These are phyloP conservation scores for Stenolophus ochropezus DNA, from an alignment of 2,888 invertebrate genomes.

Conservation along the genomic window DNA sequence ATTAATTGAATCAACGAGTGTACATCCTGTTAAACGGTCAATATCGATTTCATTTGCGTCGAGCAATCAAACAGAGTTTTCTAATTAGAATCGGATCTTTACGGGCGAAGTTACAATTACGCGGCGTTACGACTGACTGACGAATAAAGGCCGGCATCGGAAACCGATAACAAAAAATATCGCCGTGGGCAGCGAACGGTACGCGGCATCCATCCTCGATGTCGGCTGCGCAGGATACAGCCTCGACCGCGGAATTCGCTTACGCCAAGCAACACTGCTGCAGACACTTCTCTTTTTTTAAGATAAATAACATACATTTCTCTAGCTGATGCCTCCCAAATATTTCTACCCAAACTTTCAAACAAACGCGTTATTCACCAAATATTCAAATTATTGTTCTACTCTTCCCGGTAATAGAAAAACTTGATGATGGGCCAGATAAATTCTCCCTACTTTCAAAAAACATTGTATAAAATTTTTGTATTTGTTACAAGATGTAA, in stretches of 20 bases:
- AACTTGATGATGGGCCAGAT: constrained; percentile 6
- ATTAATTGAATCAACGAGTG: constrained; percentile 58
- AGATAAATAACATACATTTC: constrained; percentile 60
- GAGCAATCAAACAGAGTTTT: constrained; percentile 59
- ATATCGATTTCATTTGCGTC: constrained; percentile 59
- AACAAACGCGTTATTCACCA: constrained; percentile 44
- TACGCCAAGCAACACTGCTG: constrained; percentile 53
- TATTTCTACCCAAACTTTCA: constrained; percentile 52
- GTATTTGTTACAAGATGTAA: too few relatives aligned
- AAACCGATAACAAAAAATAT: constrained; percentile 58
- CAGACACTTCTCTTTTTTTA: constrained; percentile 56
- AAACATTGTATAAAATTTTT: too few relatives aligned
- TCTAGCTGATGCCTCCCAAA: constrained; percentile 55
- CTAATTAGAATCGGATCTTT: constrained; percentile 60
- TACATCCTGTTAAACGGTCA: constrained; percentile 58
- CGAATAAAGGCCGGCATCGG: constrained; percentile 49
- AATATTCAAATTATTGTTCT: constrained; percentile 57
- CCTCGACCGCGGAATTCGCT: constrained; percentile 52
- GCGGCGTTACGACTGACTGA: constrained; percentile 56
- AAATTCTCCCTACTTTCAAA: not conserved
- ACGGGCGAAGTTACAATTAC: constrained; percentile 56
- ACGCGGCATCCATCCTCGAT: constrained; percentile 37
- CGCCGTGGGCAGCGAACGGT: constrained; percentile 4
- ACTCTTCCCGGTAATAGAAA: constrained; percentile 36
- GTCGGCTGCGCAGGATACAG: constrained; percentile 44